phyloP scores from a whole-genome alignment of 1,140 invertebrate genomes.

The Aethina tumida region DNA sequence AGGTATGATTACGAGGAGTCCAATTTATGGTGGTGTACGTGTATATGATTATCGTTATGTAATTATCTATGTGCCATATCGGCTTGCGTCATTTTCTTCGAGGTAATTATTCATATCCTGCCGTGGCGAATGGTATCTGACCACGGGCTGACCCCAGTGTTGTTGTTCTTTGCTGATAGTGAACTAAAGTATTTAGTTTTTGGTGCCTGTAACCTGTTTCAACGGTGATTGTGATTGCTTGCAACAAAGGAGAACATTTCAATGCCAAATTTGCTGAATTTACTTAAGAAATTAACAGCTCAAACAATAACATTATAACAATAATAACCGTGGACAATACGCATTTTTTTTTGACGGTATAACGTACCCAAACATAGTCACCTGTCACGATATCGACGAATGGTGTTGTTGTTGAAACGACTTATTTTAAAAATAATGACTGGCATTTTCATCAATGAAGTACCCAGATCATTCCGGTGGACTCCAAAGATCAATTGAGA shows the following conservation, averaged over 20 bases:
- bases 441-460: no score
- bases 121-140: not conserved
- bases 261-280: slow-evolving; percentile 6
- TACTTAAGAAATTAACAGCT: no score
- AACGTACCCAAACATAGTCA: no score
- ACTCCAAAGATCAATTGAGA: no score
- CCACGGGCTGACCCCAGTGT: not conserved
- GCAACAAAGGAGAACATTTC: not conserved
- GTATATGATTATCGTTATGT: slow-evolving; percentile 2
- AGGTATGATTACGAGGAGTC: slow-evolving; percentile 2
- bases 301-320: no score
- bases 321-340: no score
- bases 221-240: not conserved
- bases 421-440: no score
- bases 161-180: not conserved
- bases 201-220: not conserved
- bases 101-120: not conserved
- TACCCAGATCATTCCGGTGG: no score
- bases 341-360: no score
- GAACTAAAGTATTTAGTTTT: not conserved
- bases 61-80: not conserved
- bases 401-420: no score
- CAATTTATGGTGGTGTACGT: slow-evolving; percentile 1
- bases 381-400: no score
- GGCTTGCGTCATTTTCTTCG: not conserved